Evolutionary conservation across 2,888 invertebrate species (phyloP).

Genomic region (Druceiella hillmani): DNA sequence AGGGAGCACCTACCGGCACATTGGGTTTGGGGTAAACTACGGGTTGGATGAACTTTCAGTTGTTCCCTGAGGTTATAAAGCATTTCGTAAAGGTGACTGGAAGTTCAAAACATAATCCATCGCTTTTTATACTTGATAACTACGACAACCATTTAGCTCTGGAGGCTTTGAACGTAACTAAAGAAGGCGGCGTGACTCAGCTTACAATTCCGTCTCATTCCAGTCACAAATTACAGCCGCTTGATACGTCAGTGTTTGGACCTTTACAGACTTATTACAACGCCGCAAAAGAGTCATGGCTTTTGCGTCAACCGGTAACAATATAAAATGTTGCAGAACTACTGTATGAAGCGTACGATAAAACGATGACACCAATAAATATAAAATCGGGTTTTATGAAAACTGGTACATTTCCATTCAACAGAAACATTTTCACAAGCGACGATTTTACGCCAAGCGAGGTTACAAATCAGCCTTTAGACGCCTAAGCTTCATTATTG

Average conservation of each 20-base stretch:
- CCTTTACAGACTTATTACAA: slow-evolving; percentile 28
- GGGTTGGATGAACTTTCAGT: slow-evolving; percentile 29
- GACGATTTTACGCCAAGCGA: slow-evolving; percentile 27
- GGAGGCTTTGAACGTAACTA: slow-evolving; percentile 26
- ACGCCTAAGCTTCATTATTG: too few species aligned
- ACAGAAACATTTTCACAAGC: slow-evolving; percentile 27
- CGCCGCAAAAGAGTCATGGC: slow-evolving; percentile 25
- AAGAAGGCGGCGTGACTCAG: slow-evolving; percentile 31
- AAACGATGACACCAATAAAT: slow-evolving; percentile 28
- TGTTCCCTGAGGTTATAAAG: slow-evolving; percentile 27
- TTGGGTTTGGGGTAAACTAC: slow-evolving; percentile 29
- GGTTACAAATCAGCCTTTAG: too few species aligned
- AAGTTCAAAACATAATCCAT: slow-evolving; percentile 22
- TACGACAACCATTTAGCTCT: slow-evolving; percentile 29
- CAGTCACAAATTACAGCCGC: slow-evolving; percentile 31
- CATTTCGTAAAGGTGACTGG: slow-evolving; percentile 28
- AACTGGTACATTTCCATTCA: slow-evolving; percentile 28
- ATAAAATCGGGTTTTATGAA: slow-evolving; percentile 26
- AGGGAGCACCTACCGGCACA: slow-evolving; percentile 30
- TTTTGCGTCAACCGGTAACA: slow-evolving; percentile 29
- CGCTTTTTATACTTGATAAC: slow-evolving; percentile 29
- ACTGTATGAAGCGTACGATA: slow-evolving; percentile 19
- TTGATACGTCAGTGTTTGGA: slow-evolving; percentile 31
- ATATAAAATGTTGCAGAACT: slow-evolving; percentile 28
- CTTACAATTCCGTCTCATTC: slow-evolving; percentile 34